phyloP scores from a whole-genome alignment of 2,888 invertebrate genomes.

The Drosophila setosimentum region DNA sequence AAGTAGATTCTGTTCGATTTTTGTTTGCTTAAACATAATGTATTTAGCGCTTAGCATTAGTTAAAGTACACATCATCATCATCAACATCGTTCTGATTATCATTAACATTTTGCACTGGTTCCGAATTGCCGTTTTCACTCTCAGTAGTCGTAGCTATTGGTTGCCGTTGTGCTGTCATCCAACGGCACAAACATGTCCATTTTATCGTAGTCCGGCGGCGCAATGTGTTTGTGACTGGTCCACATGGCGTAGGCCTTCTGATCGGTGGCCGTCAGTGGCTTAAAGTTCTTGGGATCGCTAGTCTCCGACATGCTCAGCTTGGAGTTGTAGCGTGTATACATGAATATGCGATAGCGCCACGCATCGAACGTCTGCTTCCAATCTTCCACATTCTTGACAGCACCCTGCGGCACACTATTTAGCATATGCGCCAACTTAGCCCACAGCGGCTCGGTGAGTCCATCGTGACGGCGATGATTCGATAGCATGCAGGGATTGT shows the following conservation, averaged over 20 bases:
- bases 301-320: conserved; percentile 79
- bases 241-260: conserved; percentile 83
- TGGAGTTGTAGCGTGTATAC: conserved; percentile 83
- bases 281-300: conserved; percentile 82
- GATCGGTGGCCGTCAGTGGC: conserved; percentile 81
- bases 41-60: conserved; percentile 72
- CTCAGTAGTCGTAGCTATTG: conserved; percentile 79
- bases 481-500: conserved; percentile 82
- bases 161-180: conserved; percentile 78
- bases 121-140: conserved; percentile 9
- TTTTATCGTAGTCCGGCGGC: conserved; percentile 80
- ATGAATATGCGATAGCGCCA: conserved; percentile 83
- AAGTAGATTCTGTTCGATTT: conserved; percentile 4
- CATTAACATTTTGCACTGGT: conserved; percentile 60
- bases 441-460: conserved; percentile 80
- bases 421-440: conserved; percentile 77
- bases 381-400: conserved; percentile 82
- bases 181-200: conserved; percentile 79
- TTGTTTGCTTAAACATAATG: conserved; percentile 61
- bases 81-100: conserved; percentile 53
- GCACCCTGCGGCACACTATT: conserved; percentile 83
- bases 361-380: conserved; percentile 83
- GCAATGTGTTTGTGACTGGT: conserved; percentile 81
- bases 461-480: conserved; percentile 81
- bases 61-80: conserved; percentile 73